Conservation (phyloP, 2,888 invertebrate species). For the Lasioglossum malachurum region DNA sequence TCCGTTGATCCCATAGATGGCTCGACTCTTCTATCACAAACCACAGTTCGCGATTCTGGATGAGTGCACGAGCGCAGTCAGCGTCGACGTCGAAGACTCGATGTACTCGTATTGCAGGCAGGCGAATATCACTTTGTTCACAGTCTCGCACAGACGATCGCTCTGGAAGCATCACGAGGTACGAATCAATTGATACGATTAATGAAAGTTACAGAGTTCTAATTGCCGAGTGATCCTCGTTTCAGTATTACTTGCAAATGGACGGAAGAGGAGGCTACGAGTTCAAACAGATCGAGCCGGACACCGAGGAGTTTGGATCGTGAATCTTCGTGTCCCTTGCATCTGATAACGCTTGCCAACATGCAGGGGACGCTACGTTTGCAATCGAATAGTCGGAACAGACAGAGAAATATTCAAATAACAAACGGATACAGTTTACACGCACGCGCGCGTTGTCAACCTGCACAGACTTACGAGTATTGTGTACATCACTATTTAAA, state of each 20-base stretch:
- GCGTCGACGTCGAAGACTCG: conserved; percentile 98
- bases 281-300: conserved; percentile 94
- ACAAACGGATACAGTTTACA: conserved; percentile 24
- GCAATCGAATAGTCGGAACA: conserved; percentile 28
- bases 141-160: conserved; percentile 98
- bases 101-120: conserved; percentile 97
- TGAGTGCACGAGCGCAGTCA: conserved; percentile 99
- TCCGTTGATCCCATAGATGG: conserved; percentile 89
- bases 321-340: conserved; percentile 86
- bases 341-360: conserved; percentile 30
- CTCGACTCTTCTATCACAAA: conserved; percentile 97
- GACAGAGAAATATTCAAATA: not conserved
- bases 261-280: conserved; percentile 97
- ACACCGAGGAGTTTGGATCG: conserved; percentile 97
- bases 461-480: conserved; percentile 31
- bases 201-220: not conserved
- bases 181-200: conserved; percentile 31
- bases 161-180: conserved; percentile 99
- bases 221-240: conserved; percentile 57
- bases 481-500: conserved; percentile 44
- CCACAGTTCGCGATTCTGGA: conserved; percentile 99
- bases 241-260: conserved; percentile 95
- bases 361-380: conserved; percentile 55
- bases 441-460: conserved; percentile 18
- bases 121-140: conserved; percentile 96